Evolutionary conservation across 2,888 invertebrate species (phyloP).

Genomic region (Ryuthela nishihirai): DNA sequence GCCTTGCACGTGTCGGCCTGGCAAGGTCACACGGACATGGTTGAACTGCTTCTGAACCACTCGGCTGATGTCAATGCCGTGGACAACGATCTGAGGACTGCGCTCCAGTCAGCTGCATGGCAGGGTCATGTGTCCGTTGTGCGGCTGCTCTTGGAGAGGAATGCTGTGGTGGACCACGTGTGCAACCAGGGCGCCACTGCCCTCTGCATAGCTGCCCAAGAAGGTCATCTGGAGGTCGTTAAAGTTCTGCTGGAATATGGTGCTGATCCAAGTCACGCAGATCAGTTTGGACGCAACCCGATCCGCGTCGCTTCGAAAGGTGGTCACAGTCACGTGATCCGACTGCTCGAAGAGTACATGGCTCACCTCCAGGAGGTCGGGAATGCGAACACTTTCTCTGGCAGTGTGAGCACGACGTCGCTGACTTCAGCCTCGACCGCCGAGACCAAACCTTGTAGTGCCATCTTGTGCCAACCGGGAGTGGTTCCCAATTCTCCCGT

Average conservation of each 20-base stretch:
- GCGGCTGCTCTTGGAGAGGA: conserved; percentile 66
- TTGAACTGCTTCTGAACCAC: conserved; percentile 75
- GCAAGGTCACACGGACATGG: conserved; percentile 94
- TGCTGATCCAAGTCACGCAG: conserved; percentile 53
- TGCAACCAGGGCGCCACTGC: conserved; percentile 90
- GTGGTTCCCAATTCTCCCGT: conserved; percentile 40
- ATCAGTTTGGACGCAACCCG: conserved; percentile 54
- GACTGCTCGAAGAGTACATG: conserved; percentile 33
- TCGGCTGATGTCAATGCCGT: conserved; percentile 81
- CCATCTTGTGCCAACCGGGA: conserved; percentile 52
- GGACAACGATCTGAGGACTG: conserved; percentile 81
- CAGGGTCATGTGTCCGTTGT: conserved; percentile 86
- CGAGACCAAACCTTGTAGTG: conserved; percentile 62
- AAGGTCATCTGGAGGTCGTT: conserved; percentile 91
- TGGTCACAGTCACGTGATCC: conserved; percentile 63
- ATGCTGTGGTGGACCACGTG: conserved; percentile 74
- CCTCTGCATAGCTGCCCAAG: conserved; percentile 88
- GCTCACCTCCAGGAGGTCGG: conserved; percentile 21
- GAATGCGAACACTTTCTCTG: conserved; percentile 19
- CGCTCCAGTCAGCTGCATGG: conserved; percentile 93
- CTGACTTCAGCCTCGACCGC: conserved; percentile 53
- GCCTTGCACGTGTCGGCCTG: conserved; percentile 85
- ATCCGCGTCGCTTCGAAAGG: conserved; percentile 86
- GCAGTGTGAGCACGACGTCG: conserved; percentile 39
- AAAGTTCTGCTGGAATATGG: conserved; percentile 57